These are phyloP conservation scores for Bombus difficillimus DNA, from an alignment of 1,140 invertebrate genomes.

Conservation along the genomic window DNA sequence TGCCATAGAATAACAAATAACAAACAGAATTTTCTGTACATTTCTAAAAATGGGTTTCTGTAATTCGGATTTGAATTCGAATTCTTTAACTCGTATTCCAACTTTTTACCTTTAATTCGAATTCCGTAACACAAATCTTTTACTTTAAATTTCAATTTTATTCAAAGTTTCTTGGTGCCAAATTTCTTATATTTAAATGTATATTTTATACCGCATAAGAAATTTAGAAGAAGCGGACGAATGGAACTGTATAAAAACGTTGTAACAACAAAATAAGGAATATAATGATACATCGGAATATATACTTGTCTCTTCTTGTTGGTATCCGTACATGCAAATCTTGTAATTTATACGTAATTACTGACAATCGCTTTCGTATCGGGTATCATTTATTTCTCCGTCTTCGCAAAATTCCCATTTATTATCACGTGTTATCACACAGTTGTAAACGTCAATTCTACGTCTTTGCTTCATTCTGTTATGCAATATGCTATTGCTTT, in stretches of 20 bases:
- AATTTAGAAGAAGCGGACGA: background rate
- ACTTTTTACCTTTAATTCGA: no score
- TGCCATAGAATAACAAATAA: background rate
- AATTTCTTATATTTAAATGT: background rate
- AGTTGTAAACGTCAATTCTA: no score
- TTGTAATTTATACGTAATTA: conserved; percentile 53
- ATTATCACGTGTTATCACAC: conserved; percentile 56
- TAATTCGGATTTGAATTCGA: no score
- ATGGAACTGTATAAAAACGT: background rate
- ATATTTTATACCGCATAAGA: background rate
- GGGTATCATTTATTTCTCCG: conserved; percentile 12
- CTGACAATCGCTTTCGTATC: conserved; percentile 41
- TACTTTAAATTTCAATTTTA: background rate
- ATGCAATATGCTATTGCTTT: conserved; percentile 37
- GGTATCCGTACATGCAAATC: conserved; percentile 23
- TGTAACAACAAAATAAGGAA: background rate
- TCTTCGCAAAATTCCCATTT: conserved; percentile 45
- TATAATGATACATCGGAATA: background rate
- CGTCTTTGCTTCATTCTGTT: conserved; percentile 30
- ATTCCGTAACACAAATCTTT: background rate
- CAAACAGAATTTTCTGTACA: background rate
- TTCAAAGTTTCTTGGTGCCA: background rate
- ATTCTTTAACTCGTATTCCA: no score
- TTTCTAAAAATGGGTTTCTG: background rate
- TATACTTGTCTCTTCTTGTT: background rate